A percentile compares a stretch with the other conserved stretches of the same genome.
These are phyloP conservation scores for Rana temporaria DNA, from an alignment of 2,113 vertebrate species.

Conservation along the genomic window DNA sequence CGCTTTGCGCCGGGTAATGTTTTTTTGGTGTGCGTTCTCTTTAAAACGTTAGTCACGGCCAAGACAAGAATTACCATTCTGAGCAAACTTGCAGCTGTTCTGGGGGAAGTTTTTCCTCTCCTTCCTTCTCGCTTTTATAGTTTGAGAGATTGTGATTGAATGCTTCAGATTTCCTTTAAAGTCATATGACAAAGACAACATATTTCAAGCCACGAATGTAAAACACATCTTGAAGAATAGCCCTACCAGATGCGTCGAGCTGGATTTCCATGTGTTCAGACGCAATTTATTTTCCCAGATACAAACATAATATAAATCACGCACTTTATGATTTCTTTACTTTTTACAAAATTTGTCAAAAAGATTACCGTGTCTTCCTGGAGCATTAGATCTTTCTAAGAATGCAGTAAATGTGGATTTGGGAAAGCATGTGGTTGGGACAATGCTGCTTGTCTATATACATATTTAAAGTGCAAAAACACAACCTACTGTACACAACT, in stretches of 20 bases:
- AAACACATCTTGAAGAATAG: slow-evolving; percentile 43
- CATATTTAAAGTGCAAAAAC: too few relatives aligned
- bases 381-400: too few relatives aligned
- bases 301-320: slow-evolving; percentile 18
- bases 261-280: background rate
- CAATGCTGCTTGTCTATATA: too few relatives aligned
- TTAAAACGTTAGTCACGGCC: slow-evolving; percentile 69
- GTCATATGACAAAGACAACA: slow-evolving; percentile 25
- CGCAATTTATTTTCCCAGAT: slow-evolving; percentile 4
- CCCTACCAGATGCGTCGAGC: slow-evolving; percentile 26
- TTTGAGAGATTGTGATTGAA: slow-evolving; percentile 41
- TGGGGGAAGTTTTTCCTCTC: slow-evolving; percentile 48
- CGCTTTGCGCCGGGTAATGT: too few relatives aligned
- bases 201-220: slow-evolving; percentile 40
- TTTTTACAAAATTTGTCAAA: too few relatives aligned
- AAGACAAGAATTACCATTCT: slow-evolving; percentile 68
- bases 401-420: background rate
- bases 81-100: slow-evolving; percentile 60
- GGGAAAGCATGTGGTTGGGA: background rate
- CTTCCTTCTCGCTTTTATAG: slow-evolving; percentile 18
- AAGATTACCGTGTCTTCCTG: too few relatives aligned
- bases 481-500: too few relatives aligned
- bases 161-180: slow-evolving; percentile 28
- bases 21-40: slow-evolving; percentile 6
- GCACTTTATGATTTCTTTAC: background rate